A percentile compares a stretch with the other conserved stretches of the same genome.
Conservation (phyloP, 2,888 invertebrate species). For the Tachina lurida region DNA sequence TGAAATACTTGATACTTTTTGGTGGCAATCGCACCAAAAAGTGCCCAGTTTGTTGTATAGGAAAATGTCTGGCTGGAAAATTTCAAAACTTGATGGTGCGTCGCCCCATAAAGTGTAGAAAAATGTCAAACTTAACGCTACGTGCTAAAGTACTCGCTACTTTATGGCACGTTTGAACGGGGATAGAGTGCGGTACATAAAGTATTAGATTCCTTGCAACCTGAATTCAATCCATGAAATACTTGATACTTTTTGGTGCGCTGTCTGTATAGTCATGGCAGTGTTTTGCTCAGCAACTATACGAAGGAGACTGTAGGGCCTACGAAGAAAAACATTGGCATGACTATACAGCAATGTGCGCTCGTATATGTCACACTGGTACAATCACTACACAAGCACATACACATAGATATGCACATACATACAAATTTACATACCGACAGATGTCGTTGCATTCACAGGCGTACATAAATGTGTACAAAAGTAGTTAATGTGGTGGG, state of each 20-base stretch:
- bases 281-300: slow-evolving; percentile 73
- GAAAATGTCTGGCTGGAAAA: slow-evolving; percentile 72
- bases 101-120: slow-evolving; percentile 80
- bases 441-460: slow-evolving; percentile 13
- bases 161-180: slow-evolving; percentile 81
- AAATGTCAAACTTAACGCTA: slow-evolving; percentile 81
- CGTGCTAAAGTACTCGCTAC: slow-evolving; percentile 76
- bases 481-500: neutral
- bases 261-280: slow-evolving; percentile 77
- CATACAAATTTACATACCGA: slow-evolving; percentile 7
- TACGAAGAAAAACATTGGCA: slow-evolving; percentile 76
- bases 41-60: slow-evolving; percentile 74
- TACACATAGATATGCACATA: slow-evolving; percentile 32
- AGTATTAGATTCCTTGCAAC: slow-evolving; percentile 73
- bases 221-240: slow-evolving; percentile 57
- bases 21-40: slow-evolving; percentile 80
- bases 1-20: slow-evolving; percentile 77
- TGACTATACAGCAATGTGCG: slow-evolving; percentile 75
- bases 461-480: slow-evolving; percentile 30
- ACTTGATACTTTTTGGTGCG: slow-evolving; percentile 76
- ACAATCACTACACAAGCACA: slow-evolving; percentile 71
- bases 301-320: slow-evolving; percentile 76
- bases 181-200: slow-evolving; percentile 79
- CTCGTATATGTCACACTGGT: slow-evolving; percentile 79
- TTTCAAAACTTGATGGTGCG: slow-evolving; percentile 77